phyloP scores from a whole-genome alignment of 2,888 invertebrate genomes.

The Trichogramma evanescens region DNA sequence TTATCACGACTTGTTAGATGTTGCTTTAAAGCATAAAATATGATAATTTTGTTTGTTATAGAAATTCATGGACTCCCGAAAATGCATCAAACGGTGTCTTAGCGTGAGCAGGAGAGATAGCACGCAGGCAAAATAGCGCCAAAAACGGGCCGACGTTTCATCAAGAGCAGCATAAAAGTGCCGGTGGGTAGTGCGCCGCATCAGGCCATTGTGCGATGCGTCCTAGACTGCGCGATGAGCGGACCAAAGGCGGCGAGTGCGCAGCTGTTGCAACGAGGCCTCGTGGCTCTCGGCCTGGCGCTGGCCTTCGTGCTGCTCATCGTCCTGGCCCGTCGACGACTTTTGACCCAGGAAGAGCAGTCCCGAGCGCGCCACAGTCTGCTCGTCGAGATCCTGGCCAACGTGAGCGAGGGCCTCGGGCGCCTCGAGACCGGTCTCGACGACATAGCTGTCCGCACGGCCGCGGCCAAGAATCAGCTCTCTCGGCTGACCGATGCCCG shows the following conservation, averaged over 20 bases:
- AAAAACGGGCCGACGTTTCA: no score
- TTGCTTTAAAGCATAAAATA: no score
- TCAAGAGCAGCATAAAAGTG: no score
- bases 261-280: constrained; percentile 18
- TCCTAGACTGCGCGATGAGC: no score
- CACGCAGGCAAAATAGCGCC: no score
- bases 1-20: no score
- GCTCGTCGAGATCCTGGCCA: constrained; percentile 31
- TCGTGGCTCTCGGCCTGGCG: constrained; percentile 25
- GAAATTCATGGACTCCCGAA: no score
- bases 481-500: constrained; percentile 18
- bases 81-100: no score
- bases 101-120: no score
- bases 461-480: constrained; percentile 25
- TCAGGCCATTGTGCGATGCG: no score
- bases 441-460: constrained; percentile 27
- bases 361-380: constrained; percentile 18
- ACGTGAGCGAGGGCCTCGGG: constrained; percentile 34
- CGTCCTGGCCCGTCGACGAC: constrained; percentile 21
- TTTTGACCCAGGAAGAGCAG: constrained; percentile 15
- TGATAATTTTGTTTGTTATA: no score
- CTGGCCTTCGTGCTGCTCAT: constrained; percentile 20
- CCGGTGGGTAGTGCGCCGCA: no score
- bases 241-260: background rate
- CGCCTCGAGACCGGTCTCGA: constrained; percentile 31